phyloP scores from a whole-genome alignment of 2,797 vertebrate species.

The Phrynocephalus guinanensis region DNA sequence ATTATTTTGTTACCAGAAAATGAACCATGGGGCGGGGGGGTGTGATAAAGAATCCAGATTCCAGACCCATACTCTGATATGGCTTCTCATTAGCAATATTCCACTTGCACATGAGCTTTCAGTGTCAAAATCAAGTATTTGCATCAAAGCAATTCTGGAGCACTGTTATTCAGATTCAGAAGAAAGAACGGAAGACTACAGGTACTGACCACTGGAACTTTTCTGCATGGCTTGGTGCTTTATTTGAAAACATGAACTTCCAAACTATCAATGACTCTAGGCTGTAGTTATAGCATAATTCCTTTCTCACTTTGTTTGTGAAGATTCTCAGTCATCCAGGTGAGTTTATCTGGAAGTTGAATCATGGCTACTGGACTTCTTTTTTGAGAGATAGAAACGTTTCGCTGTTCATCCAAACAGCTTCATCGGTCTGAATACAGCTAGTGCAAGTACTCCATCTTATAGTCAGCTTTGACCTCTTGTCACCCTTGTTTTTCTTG shows the following conservation, averaged over 20 bases:
- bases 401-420: too few relatives aligned
- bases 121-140: conserved; percentile 41
- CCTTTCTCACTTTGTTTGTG: background rate
- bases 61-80: conserved; percentile 36
- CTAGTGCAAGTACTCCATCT: too few relatives aligned
- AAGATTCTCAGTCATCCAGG: too few relatives aligned
- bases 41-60: background rate
- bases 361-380: too few relatives aligned
- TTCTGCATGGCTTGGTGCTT: conserved; percentile 34
- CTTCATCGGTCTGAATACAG: too few relatives aligned
- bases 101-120: conserved; percentile 62
- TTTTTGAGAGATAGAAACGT: too few relatives aligned
- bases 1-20: background rate
- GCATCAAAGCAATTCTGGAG: conserved; percentile 49
- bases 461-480: too few relatives aligned
- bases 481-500: background rate
- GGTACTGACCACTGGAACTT: background rate
- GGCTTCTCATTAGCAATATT: conserved; percentile 54
- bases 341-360: too few relatives aligned
- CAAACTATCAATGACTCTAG: conserved; percentile 44
- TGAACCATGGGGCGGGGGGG: background rate
- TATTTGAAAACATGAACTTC: conserved; percentile 57
- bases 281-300: conserved; percentile 7
- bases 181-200: conserved; percentile 45
- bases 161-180: conserved; percentile 47